A percentile compares a stretch with the other conserved stretches of the same genome.
These are phyloP conservation scores for Yoshiicerus persimilis DNA, from an alignment of 1,140 invertebrate genomes.

Conservation along the genomic window DNA sequence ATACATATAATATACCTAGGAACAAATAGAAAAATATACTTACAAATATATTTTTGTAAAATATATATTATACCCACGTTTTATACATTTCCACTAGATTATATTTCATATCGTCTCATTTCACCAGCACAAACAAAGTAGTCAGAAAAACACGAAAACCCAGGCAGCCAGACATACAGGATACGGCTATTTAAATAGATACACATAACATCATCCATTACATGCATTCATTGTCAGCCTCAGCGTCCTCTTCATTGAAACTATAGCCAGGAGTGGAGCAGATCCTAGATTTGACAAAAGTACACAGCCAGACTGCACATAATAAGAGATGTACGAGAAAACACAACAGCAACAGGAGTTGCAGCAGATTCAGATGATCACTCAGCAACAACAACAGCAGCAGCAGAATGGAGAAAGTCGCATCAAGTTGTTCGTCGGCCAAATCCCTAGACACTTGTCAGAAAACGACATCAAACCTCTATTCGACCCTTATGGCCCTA, in stretches of 20 bases:
- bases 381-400: conserved; percentile 6
- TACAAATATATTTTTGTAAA: background rate
- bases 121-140: background rate
- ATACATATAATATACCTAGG: background rate
- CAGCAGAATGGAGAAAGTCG: conserved; percentile 17
- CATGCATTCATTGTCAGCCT: background rate
- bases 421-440: conserved; percentile 83
- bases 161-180: background rate
- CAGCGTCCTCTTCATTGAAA: too few species aligned
- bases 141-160: too few species aligned
- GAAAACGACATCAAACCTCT: conserved; percentile 85
- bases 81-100: background rate
- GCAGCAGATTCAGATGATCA: conserved; percentile 11
- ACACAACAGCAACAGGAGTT: conserved; percentile 19
- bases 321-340: background rate
- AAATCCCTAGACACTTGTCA: conserved; percentile 86
- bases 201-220: background rate
- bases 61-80: background rate
- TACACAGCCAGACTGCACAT: background rate
- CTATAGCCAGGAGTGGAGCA: too few species aligned
- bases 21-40: background rate
- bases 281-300: background rate
- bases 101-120: background rate
- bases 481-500: conserved; percentile 90
- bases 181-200: background rate